These are phyloP conservation scores for Boleophthalmus pectinirostris DNA, from an alignment of 2,113 vertebrate species.

Conservation along the genomic window DNA sequence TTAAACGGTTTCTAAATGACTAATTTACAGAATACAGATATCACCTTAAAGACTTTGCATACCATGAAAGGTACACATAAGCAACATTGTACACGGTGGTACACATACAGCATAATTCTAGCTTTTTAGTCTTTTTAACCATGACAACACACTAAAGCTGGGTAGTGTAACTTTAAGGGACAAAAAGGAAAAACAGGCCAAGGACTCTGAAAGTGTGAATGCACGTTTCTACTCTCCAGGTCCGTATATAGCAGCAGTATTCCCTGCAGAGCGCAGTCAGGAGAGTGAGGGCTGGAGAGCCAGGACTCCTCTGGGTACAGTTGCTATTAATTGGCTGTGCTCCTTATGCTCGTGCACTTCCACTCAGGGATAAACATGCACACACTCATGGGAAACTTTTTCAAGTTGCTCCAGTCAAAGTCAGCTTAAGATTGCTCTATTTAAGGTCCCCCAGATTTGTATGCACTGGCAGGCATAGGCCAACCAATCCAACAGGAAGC, in stretches of 20 bases:
- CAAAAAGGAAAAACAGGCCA: slow-evolving; percentile 58
- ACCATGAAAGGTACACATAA: no score
- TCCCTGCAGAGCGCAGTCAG: slow-evolving; percentile 41
- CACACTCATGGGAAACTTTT: slow-evolving; percentile 51
- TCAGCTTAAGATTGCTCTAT: slow-evolving; percentile 36
- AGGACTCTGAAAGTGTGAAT: slow-evolving; percentile 62
- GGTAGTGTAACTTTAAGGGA: slow-evolving; percentile 47
- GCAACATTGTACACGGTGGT: neutral
- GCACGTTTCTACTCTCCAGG: slow-evolving; percentile 61
- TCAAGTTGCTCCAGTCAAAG: slow-evolving; percentile 36
- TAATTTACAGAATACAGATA: no score
- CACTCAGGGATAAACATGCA: slow-evolving; percentile 61
- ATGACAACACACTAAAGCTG: slow-evolving; percentile 21
- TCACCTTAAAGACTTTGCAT: no score
- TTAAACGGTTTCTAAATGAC: no score
- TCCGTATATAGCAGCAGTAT: slow-evolving; percentile 62
- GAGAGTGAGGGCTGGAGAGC: slow-evolving; percentile 31
- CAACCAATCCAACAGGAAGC: slow-evolving; percentile 56
- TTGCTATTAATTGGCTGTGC: slow-evolving; percentile 65
- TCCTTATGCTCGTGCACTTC: slow-evolving; percentile 53
- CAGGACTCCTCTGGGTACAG: slow-evolving; percentile 54
- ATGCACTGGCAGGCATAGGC: slow-evolving; percentile 22
- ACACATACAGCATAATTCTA: neutral
- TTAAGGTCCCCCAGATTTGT: slow-evolving; percentile 25
- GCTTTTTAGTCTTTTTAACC: slow-evolving; percentile 4